phyloP scores from a whole-genome alignment of 1,140 invertebrate species.

The Eupeodes corollae region DNA sequence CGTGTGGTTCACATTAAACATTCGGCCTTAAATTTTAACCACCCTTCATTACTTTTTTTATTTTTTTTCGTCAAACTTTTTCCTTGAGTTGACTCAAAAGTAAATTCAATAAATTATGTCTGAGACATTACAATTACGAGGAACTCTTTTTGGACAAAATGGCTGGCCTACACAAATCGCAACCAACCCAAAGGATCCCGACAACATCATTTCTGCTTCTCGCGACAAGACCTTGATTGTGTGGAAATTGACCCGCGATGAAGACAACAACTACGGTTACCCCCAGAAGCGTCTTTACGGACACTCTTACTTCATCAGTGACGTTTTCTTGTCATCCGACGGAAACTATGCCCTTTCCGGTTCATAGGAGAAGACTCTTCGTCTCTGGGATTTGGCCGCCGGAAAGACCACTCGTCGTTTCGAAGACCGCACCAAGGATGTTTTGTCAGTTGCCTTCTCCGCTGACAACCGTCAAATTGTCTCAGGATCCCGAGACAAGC shows the following conservation, averaged over 20 bases:
- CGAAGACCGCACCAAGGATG: conserved; percentile 99
- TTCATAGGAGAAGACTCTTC: conserved; percentile 98
- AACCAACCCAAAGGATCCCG: conserved; percentile 95
- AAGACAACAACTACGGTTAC: conserved; percentile 88
- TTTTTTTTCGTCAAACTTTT: no score
- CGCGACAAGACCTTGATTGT: conserved; percentile 96
- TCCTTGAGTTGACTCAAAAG: no score
- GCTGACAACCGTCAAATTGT: conserved; percentile 99
- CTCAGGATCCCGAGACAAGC: conserved; percentile 96
- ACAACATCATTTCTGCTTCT: conserved; percentile 96
- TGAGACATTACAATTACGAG: conserved; percentile 85
- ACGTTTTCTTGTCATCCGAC: conserved; percentile 97
- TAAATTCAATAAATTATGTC: conserved; percentile 22
- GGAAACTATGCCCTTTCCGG: conserved; percentile 98
- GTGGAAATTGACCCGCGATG: conserved; percentile 93
- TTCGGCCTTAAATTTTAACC: no score
- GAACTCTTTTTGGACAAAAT: conserved; percentile 91
- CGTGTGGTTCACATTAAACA: no score
- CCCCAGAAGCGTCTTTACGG: conserved; percentile 92
- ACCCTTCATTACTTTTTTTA: no score
- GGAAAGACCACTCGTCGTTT: conserved; percentile 86
- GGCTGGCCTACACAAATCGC: conserved; percentile 99
- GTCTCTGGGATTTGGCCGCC: conserved; percentile 96
- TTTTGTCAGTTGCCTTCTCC: conserved; percentile 97
- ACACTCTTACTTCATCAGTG: conserved; percentile 97